These are phyloP conservation scores for Empidonax traillii DNA, from an alignment of 2,113 vertebrate genomes.

Conservation along the genomic window DNA sequence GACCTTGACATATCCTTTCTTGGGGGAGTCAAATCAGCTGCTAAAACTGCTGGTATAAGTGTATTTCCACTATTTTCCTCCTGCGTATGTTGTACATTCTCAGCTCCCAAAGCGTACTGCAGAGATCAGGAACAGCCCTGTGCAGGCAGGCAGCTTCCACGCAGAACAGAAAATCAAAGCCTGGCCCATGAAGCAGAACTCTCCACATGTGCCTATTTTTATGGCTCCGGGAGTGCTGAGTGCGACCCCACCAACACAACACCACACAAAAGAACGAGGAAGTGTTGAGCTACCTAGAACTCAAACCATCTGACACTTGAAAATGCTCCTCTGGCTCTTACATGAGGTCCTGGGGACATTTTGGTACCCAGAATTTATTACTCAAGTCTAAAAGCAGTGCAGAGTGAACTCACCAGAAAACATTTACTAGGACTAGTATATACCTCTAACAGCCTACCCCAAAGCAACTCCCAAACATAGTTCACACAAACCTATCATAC, in stretches of 20 bases:
- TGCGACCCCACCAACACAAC: not conserved
- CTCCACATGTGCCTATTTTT: not conserved
- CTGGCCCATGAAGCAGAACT: not conserved
- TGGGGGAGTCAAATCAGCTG: not conserved
- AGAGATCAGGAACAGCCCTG: not conserved
- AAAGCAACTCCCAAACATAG: not conserved
- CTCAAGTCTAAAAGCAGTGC: not conserved
- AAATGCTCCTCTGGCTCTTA: not conserved
- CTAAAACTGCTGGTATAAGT: not conserved
- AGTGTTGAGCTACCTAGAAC: not conserved
- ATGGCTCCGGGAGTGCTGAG: not conserved
- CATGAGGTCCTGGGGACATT: not conserved
- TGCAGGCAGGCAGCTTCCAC: not conserved
- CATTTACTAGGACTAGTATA: not conserved
- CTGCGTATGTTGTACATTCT: not conserved
- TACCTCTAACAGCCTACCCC: not conserved
- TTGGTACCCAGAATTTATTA: not conserved
- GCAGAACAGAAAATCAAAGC: not conserved
- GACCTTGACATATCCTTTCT: not conserved
- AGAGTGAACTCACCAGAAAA: not conserved
- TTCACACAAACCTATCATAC: not conserved
- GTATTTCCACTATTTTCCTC: not conserved
- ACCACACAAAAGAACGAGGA: not conserved
- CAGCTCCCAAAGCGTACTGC: not conserved
- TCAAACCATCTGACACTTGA: not conserved